Evolutionary conservation across 2,888 invertebrate genomes (phyloP).

Genomic region (Gymnocheta viridis): DNA sequence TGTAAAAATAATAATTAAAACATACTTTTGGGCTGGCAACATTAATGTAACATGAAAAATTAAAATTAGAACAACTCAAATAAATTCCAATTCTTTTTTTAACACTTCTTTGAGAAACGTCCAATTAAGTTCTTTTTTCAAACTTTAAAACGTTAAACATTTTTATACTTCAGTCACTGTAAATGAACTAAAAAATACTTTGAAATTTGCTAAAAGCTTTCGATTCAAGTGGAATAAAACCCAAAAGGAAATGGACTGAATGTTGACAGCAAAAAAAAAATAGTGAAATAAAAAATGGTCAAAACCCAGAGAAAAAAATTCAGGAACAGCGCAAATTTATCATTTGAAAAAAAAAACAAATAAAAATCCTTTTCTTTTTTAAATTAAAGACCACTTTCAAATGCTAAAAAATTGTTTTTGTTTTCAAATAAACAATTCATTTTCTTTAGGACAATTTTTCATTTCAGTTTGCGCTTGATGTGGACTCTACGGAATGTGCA

Average conservation of each 20-base stretch:
- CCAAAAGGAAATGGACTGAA: slow-evolving; percentile 21
- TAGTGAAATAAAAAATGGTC: too few species aligned
- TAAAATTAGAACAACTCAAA: too few species aligned
- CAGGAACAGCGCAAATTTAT: background rate
- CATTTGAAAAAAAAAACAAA: slow-evolving; percentile 2
- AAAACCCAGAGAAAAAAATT: background rate
- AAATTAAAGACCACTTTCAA: slow-evolving; percentile 31
- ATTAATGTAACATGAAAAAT: too few species aligned
- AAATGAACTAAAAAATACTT: slow-evolving; percentile 12
- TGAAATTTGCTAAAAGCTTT: slow-evolving; percentile 43
- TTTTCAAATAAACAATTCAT: slow-evolving; percentile 26
- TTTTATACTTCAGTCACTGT: background rate
- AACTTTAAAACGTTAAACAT: background rate
- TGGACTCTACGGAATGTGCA: slow-evolving; percentile 42
- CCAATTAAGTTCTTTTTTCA: background rate
- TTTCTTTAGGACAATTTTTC: slow-evolving; percentile 43
- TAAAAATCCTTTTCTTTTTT: slow-evolving; percentile 9
- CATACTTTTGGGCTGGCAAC: too few species aligned
- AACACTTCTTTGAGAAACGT: background rate
- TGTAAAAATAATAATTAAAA: too few species aligned
- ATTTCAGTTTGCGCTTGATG: slow-evolving; percentile 34
- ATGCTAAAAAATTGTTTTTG: slow-evolving; percentile 3
- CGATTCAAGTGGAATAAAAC: slow-evolving; percentile 18
- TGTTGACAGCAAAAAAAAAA: slow-evolving; percentile 11
- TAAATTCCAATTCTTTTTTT: background rate